Base-by-base conservation (phyloP, 2,113 vertebrate species). In the Butorides virescens region DNA sequence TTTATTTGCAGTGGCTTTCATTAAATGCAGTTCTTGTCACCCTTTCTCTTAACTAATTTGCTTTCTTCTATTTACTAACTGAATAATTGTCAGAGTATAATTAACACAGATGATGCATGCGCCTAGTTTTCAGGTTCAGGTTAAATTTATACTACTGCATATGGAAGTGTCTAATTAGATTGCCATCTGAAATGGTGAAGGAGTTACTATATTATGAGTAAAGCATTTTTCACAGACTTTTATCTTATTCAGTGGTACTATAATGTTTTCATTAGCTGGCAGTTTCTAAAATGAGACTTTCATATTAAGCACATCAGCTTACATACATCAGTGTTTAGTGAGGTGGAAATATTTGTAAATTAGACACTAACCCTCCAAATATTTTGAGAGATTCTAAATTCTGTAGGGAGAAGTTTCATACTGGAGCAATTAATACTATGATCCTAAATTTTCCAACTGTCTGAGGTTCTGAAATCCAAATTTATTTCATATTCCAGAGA, bases 41-140 rank as follows among this genome's bases (percentile, higher is more conserved):
- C 56, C 29, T 94, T 96, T 95, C 92, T 82, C 70, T 66, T 93
- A 85, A 91, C 79, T 94, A 93, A 96, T 97, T 95, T 93, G 47
- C 71, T 92, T 96, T 44, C 58, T 91, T 86, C 86, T 96, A 73
- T 97, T 97, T 96, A 91, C 95, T 95, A 86, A 94, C 95, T 94
- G 86, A 97, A 96, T 96, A 95, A 97, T 97, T 93, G 94, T 97
- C 95, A 97, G 92, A 93, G 68, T 83, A 65, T 92, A 98, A 98
- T 98, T 98, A 97, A 97, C 92, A 97, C 90, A 97, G 93, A 98
- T 98, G 96, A 92, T 66, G 1, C 34, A 49, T 58, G 77, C 96
- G 88, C 83, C 73, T 96, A 80, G 82, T 94, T 97, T 96, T 88
- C 92, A 97, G 90, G 92, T 97, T 83, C 65, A 81, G 96, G 95